phyloP scores from a whole-genome alignment of 2,888 invertebrate genomes.

The Drosophila rellima region DNA sequence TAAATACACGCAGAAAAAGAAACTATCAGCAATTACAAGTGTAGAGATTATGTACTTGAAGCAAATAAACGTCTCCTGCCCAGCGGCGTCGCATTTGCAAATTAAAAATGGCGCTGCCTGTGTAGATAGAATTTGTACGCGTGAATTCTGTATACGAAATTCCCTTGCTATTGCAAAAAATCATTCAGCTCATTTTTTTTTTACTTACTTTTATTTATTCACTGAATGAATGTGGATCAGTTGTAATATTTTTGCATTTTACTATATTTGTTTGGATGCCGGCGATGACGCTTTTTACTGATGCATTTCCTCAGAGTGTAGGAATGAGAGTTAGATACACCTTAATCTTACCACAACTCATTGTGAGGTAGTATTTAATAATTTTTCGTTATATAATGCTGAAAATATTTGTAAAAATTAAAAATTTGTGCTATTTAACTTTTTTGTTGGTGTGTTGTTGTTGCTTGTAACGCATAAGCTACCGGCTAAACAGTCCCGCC shows the following conservation, averaged over 20 bases:
- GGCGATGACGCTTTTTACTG: slow-evolving; percentile 9
- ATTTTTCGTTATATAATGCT: slow-evolving; percentile 21
- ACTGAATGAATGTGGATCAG: not conserved
- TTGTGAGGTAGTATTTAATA: not conserved
- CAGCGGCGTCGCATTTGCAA: slow-evolving; percentile 60
- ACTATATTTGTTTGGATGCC: slow-evolving; percentile 14
- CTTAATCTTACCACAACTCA: not conserved
- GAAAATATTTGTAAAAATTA: slow-evolving; percentile 5
- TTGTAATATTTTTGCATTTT: not conserved
- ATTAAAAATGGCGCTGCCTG: slow-evolving; percentile 75
- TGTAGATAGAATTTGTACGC: slow-evolving; percentile 57
- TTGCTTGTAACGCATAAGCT: slow-evolving; percentile 17
- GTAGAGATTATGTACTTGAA: not conserved
- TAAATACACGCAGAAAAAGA: not conserved
- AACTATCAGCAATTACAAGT: not conserved
- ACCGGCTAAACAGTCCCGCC: slow-evolving; percentile 34
- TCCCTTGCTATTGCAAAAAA: slow-evolving; percentile 1
- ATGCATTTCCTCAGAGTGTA: not conserved
- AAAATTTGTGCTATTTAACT: not conserved
- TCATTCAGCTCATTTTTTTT: not conserved
- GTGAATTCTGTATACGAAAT: slow-evolving; percentile 50
- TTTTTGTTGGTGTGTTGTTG: not conserved
- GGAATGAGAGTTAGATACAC: not conserved
- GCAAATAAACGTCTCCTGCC: slow-evolving; percentile 8
- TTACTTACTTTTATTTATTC: not conserved